Conservation (phyloP, 2,113 vertebrate genomes). For the Erpornis zantholeuca region DNA sequence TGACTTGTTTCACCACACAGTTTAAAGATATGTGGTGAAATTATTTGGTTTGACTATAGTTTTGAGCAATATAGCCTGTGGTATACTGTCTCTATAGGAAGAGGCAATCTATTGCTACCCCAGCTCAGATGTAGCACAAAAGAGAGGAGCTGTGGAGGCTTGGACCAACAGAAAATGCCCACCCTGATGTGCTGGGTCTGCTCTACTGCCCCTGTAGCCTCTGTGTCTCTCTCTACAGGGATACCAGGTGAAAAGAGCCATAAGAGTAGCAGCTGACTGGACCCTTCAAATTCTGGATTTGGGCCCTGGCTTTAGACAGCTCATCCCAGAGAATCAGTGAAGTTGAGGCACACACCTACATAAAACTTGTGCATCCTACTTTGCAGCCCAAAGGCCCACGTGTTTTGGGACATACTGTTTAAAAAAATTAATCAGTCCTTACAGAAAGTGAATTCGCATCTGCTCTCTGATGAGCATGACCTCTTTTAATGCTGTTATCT, state of each 20-base stretch:
- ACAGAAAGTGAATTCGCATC: neutral
- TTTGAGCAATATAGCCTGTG: neutral
- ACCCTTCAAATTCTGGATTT: neutral
- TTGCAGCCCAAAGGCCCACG: neutral
- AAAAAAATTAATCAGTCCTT: constrained; percentile 48
- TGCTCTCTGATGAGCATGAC: constrained; percentile 23
- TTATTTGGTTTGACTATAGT: neutral
- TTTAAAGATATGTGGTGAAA: neutral
- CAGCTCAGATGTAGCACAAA: neutral
- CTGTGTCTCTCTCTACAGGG: neutral
- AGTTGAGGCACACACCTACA: neutral
- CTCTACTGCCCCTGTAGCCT: neutral
- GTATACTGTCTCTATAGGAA: neutral
- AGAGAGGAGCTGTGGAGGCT: neutral
- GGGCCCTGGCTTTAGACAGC: neutral
- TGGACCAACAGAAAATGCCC: neutral
- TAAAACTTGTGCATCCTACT: neutral
- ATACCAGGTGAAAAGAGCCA: neutral
- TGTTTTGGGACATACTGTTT: neutral
- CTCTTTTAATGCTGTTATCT: constrained; percentile 7
- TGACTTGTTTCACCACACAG: neutral
- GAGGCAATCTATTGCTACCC: too few species aligned
- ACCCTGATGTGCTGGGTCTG: neutral
- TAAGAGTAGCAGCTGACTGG: neutral
- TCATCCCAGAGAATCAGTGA: neutral